Evolutionary conservation across 2,797 vertebrate species (phyloP).

Genomic region (Myotis pilosus): DNA sequence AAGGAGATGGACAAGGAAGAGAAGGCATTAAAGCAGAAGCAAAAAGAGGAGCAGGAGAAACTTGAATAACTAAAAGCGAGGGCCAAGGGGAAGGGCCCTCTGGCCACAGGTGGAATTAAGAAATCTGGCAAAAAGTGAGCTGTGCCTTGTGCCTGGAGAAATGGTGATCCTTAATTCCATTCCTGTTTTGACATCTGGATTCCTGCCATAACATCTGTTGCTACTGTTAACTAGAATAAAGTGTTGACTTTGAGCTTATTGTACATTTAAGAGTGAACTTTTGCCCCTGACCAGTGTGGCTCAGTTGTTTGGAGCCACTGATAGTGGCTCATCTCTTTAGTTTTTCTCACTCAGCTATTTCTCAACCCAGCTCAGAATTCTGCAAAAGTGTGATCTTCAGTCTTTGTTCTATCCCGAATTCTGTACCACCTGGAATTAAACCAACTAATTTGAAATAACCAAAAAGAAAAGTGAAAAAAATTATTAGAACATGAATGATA

Average conservation of each 20-base stretch:
- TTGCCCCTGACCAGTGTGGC: not conserved
- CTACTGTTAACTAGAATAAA: not conserved
- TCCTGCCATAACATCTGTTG: not conserved
- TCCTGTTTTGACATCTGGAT: not conserved
- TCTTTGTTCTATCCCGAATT: not conserved
- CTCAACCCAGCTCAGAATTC: not conserved
- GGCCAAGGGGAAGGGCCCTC: not conserved
- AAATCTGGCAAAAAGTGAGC: not conserved
- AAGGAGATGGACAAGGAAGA: not conserved
- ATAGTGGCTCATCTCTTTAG: not conserved
- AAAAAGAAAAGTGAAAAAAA: not conserved
- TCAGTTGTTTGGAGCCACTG: not conserved
- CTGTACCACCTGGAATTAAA: not conserved
- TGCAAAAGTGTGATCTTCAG: not conserved
- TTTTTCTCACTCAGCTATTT: not conserved
- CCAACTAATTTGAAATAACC: no score
- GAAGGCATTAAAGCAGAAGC: not conserved
- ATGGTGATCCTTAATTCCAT: not conserved
- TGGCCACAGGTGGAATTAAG: not conserved
- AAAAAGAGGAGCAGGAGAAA: not conserved
- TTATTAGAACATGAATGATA: not conserved
- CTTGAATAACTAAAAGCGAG: not conserved
- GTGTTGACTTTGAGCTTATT: not conserved
- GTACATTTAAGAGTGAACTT: not conserved
- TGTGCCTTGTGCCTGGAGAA: not conserved